Conservation (phyloP, 2,888 invertebrate genomes). For the Lepidocyrtinus sp. region DNA sequence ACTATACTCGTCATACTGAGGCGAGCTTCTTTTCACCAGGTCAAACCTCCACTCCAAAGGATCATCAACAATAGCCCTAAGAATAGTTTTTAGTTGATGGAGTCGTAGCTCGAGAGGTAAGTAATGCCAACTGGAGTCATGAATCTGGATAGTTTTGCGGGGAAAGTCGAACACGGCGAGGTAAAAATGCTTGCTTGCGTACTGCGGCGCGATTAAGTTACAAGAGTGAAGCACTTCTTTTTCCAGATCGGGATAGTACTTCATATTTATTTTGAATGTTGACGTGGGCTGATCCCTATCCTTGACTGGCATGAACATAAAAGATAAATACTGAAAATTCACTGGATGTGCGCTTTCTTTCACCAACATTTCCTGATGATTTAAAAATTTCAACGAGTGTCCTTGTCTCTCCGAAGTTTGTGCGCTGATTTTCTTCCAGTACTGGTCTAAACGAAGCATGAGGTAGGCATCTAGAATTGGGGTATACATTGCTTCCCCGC, state of each 20-base stretch:
- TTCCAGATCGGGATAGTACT: background rate
- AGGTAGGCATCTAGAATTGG: constrained; percentile 26
- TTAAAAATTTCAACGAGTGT: no score
- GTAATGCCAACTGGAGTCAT: constrained; percentile 40
- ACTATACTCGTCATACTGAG: constrained; percentile 29
- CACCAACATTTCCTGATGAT: background rate
- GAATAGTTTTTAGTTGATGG: background rate
- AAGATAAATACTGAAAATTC: constrained; percentile 23
- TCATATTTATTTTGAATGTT: background rate
- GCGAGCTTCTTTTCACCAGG: background rate
- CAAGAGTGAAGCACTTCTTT: background rate
- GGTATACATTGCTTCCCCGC: constrained; percentile 16
- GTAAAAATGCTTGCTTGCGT: constrained; percentile 24
- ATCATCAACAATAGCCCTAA: background rate
- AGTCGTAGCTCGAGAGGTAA: background rate
- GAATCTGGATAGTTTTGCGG: background rate
- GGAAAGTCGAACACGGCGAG: constrained; percentile 30
- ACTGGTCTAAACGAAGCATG: background rate
- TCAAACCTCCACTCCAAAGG: constrained; percentile 1
- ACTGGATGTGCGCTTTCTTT: background rate
- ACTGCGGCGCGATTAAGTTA: constrained; percentile 16
- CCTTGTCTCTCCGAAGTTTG: background rate
- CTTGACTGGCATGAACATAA: constrained; percentile 11
- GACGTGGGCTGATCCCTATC: background rate
- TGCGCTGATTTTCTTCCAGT: constrained; percentile 4